phyloP scores from a whole-genome alignment of 2,113 vertebrate species.

The Eonycteris spelaea region DNA sequence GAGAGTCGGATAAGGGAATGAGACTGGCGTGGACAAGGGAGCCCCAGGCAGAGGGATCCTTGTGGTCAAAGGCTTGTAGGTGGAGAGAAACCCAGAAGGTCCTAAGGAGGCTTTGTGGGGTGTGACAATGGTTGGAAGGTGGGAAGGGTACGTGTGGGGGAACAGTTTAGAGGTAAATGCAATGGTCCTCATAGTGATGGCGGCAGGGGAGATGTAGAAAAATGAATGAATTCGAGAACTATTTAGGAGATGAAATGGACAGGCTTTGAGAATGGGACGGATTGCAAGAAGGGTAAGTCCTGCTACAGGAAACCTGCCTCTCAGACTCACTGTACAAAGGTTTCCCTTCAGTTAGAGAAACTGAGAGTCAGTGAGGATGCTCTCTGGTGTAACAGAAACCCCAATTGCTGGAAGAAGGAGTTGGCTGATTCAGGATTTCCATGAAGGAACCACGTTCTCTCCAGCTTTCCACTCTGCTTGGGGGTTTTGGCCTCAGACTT shows the following conservation, averaged over 20 bases:
- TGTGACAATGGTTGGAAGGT: neutral
- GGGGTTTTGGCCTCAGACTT: neutral
- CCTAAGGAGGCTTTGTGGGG: neutral
- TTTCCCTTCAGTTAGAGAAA: neutral
- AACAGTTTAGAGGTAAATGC: neutral
- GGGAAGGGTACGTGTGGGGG: neutral
- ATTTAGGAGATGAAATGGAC: neutral
- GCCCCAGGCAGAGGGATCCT: neutral
- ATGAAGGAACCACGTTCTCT: neutral
- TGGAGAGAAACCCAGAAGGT: neutral
- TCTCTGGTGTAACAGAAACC: neutral
- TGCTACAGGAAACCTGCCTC: neutral
- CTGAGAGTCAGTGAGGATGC: neutral
- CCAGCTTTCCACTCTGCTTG: neutral
- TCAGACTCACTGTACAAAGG: rapidly evolving
- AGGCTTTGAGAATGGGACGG: neutral
- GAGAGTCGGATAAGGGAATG: neutral
- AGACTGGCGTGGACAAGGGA: neutral
- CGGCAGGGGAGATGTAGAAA: neutral
- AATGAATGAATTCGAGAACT: neutral
- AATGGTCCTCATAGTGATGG: rapidly evolving
- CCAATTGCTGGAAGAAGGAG: neutral
- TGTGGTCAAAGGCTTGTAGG: neutral
- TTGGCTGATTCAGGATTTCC: neutral
- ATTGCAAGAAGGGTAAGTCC: neutral